Percentiles rank a stretch among this genome's conserved stretches.
Conservation (phyloP, 2,888 invertebrate genomes). For the Cataglyphis cursor region DNA sequence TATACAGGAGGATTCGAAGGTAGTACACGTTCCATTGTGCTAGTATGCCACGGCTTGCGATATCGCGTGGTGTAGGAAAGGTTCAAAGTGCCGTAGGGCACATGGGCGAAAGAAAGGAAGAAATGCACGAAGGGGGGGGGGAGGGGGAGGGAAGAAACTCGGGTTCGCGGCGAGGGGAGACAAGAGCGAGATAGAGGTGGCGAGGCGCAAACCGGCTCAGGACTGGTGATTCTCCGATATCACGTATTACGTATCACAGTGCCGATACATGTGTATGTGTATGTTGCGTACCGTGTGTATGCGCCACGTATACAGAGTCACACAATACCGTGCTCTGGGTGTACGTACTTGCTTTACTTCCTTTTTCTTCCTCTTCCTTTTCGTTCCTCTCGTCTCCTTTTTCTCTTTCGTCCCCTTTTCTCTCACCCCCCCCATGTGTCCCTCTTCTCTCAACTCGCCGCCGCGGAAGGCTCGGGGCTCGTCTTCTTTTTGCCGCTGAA, state of each 20-base stretch:
- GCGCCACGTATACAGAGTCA: neutral
- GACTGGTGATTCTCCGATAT: slow-evolving; percentile 70
- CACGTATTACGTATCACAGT: slow-evolving; percentile 72
- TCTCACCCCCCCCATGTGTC: neutral
- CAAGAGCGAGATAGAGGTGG: slow-evolving; percentile 39
- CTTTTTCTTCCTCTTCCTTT: slow-evolving; percentile 17
- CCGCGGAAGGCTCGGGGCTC: neutral
- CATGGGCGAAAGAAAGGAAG: slow-evolving; percentile 41
- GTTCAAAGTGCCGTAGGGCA: slow-evolving; percentile 47
- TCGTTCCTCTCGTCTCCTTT: neutral
- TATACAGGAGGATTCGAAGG: slow-evolving; percentile 62
- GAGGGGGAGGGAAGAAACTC: neutral
- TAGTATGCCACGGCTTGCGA: slow-evolving; percentile 53
- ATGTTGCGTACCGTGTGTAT: slow-evolving; percentile 6
- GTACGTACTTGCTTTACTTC: slow-evolving; percentile 17
- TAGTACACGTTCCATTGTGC: slow-evolving; percentile 73
- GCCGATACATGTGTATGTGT: slow-evolving; percentile 18
- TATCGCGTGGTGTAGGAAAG: slow-evolving; percentile 55
- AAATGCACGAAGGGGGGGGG: slow-evolving; percentile 30
- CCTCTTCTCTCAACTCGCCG: slow-evolving; percentile 22
- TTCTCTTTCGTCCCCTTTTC: neutral
- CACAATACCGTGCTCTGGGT: slow-evolving; percentile 25
- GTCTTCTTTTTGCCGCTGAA: slow-evolving; percentile 49
- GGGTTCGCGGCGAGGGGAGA: slow-evolving; percentile 19
- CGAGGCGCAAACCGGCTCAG: slow-evolving; percentile 65